Percentiles rank a stretch among this genome's conserved stretches.
Evolutionary conservation across 2,888 invertebrate species (phyloP).

Genomic region (Biston betularia): DNA sequence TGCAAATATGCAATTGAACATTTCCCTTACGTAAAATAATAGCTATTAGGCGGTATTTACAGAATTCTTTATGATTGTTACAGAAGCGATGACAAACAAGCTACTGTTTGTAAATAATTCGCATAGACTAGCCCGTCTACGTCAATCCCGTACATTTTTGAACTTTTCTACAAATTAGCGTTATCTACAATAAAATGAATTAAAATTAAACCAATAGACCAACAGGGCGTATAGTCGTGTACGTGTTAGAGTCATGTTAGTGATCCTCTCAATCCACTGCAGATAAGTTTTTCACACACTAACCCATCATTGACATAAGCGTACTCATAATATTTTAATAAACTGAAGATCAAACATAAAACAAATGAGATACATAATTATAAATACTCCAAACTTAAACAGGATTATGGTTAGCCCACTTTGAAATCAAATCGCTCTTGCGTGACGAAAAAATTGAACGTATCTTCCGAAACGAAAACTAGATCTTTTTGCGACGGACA

Average conservation of each 20-base stretch:
- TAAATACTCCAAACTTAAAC: neutral
- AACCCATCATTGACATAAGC: neutral
- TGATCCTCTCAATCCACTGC: too few relatives aligned
- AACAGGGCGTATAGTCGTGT: too few relatives aligned
- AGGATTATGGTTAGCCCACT: slow-evolving; percentile 12
- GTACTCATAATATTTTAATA: neutral
- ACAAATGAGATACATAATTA: neutral
- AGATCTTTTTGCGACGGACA: slow-evolving; percentile 46
- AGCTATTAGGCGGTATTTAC: neutral
- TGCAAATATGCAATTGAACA: neutral
- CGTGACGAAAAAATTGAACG: slow-evolving; percentile 37
- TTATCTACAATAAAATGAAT: too few relatives aligned
- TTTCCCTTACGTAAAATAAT: neutral
- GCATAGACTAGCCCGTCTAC: too few relatives aligned
- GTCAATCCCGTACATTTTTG: too few relatives aligned
- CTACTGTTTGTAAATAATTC: slow-evolving; percentile 6
- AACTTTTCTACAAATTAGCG: too few relatives aligned
- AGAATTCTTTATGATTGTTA: neutral
- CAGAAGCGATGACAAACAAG: slow-evolving; percentile 3
- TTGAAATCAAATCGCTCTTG: slow-evolving; percentile 17
- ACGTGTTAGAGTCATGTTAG: too few relatives aligned
- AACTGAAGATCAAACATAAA: neutral
- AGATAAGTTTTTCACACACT: too few relatives aligned
- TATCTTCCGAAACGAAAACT: slow-evolving; percentile 35
- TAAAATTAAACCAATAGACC: too few relatives aligned